These are phyloP conservation scores for Heptranchias perlo DNA, from an alignment of 2,113 vertebrate species.

Conservation along the genomic window DNA sequence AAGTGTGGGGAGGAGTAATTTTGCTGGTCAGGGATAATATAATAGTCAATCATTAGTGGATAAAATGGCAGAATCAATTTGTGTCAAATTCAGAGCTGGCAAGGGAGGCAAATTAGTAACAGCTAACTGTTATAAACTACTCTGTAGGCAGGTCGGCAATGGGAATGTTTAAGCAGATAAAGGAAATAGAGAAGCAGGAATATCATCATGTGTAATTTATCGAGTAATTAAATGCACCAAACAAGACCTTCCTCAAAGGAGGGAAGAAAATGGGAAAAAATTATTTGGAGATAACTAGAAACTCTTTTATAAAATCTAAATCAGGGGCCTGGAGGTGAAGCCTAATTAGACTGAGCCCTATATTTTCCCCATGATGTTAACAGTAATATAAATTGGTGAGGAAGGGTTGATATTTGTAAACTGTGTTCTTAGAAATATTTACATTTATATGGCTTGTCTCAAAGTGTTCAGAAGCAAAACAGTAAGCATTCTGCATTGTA, in stretches of 20 bases:
- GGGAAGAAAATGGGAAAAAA: neutral
- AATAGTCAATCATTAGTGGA: neutral
- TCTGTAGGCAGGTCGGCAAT: neutral
- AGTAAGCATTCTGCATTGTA: too few species aligned
- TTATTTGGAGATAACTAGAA: neutral
- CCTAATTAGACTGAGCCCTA: neutral
- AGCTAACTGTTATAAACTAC: neutral
- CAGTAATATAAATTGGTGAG: neutral
- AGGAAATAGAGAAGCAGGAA: neutral
- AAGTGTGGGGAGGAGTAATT: neutral
- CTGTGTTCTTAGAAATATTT: too few species aligned
- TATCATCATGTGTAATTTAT: neutral
- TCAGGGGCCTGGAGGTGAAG: neutral
- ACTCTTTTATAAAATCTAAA: neutral
- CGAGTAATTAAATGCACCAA: neutral
- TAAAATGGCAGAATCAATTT: neutral
- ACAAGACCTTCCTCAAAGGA: neutral
- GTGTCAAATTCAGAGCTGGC: neutral
- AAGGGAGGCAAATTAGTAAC: constrained; percentile 9
- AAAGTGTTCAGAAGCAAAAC: too few species aligned
- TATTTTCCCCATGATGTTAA: neutral
- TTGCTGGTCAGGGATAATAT: neutral
- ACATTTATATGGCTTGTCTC: too few species aligned
- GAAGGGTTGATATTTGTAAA: too few species aligned
- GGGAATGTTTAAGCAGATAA: neutral